phyloP scores from a whole-genome alignment of 2,888 invertebrate genomes.

The Torymus tubicola region DNA sequence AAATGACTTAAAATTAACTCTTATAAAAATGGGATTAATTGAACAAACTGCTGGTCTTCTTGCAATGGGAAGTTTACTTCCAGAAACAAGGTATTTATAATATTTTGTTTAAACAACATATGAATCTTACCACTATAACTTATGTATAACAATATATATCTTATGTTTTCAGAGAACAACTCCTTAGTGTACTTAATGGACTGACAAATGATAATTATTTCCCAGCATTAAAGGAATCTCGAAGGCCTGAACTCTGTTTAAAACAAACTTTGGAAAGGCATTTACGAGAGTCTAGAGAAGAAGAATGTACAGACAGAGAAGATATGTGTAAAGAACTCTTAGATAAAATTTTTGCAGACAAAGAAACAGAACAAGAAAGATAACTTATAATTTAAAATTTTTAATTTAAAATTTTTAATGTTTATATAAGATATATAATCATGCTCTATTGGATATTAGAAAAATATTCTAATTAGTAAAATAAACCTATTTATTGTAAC shows the following conservation, averaged over 20 bases:
- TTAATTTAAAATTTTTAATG: too few relatives aligned
- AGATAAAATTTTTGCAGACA: conserved; percentile 69
- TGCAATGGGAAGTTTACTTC: conserved; percentile 64
- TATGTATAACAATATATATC: too few relatives aligned
- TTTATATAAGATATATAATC: too few relatives aligned
- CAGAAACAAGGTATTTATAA: conserved; percentile 69
- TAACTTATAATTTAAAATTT: conserved; percentile 58
- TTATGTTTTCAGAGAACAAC: conserved; percentile 67
- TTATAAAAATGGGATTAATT: conserved; percentile 73
- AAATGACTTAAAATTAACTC: conserved; percentile 65
- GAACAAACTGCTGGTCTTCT: conserved; percentile 70
- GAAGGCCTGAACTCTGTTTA: conserved; percentile 69
- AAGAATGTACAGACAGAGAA: conserved; percentile 69
- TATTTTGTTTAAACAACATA: neutral
- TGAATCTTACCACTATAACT: too few relatives aligned
- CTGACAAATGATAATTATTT: conserved; percentile 68
- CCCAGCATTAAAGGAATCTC: conserved; percentile 71
- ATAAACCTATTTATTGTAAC: conserved; percentile 13
- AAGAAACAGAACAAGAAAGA: conserved; percentile 68
- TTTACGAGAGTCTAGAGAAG: conserved; percentile 66
- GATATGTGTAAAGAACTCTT: conserved; percentile 67
- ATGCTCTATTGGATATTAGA: too few relatives aligned
- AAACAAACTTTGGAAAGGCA: conserved; percentile 68
- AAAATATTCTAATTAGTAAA: too few relatives aligned
- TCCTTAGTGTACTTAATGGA: conserved; percentile 69